Evolutionary conservation across 30 jellyfish, hydroid and myxozoan genomes (phyloP).

Genomic region (Nemopilema nomurai): DNA sequence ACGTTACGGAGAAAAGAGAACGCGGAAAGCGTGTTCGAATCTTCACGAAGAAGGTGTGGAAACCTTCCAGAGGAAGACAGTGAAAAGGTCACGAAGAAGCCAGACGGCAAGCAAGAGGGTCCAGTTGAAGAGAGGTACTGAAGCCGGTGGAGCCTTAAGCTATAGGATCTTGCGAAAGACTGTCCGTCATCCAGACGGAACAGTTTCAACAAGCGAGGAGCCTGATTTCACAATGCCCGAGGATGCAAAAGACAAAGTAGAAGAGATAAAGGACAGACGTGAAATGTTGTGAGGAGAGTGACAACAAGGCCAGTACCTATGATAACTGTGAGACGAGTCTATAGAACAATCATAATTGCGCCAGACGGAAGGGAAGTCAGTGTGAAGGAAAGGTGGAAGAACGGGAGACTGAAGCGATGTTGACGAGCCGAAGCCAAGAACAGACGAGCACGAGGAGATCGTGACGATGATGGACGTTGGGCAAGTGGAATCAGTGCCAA

Average conservation of each 20-base stretch:
- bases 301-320: conserved; percentile 32
- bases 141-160: conserved; percentile 47
- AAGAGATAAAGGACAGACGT: conserved; percentile 21
- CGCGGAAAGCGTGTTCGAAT: conserved; percentile 45
- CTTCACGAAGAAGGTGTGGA: conserved; percentile 64
- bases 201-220: conserved; percentile 41
- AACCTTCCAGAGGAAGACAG: conserved; percentile 51
- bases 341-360: conserved; percentile 29
- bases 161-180: conserved; percentile 55
- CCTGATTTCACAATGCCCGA: conserved; percentile 65
- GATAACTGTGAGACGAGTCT: conserved; percentile 31
- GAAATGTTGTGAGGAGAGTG: conserved; percentile 40
- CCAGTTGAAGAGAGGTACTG: conserved; percentile 41
- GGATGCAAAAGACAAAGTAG: conserved; percentile 58
- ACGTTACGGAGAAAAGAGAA: conserved; percentile 55
- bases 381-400: conserved; percentile 26
- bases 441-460: conserved; percentile 30
- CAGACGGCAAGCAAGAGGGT: conserved; percentile 79
- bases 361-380: conserved; percentile 49
- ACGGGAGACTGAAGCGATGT: conserved; percentile 5
- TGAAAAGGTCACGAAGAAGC: conserved; percentile 61
- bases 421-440: conserved; percentile 5
- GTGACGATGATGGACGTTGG: conserved; percentile 57
- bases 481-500: conserved; percentile 17
- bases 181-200: conserved; percentile 65